Conservation (phyloP, 92 coral and sea anemone genomes). For the Epizoanthus ramosus region DNA sequence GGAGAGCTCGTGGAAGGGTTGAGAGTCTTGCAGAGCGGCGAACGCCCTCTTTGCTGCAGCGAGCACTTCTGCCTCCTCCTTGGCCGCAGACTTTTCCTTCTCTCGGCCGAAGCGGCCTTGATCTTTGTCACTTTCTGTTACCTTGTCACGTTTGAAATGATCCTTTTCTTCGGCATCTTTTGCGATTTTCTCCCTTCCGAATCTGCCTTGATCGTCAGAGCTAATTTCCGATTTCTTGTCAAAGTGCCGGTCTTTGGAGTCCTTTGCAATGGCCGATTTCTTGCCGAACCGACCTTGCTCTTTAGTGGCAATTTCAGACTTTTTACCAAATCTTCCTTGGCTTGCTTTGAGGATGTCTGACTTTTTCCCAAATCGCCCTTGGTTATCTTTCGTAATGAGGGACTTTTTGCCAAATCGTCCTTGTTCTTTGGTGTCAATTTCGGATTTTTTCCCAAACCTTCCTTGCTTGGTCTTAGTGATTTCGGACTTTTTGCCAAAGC, state of each 20-base stretch:
- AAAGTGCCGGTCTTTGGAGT: no score
- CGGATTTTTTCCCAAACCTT: slow-evolving; percentile 1
- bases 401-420: slow-evolving; percentile 34
- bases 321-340: slow-evolving; percentile 40
- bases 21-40: slow-evolving; percentile 5
- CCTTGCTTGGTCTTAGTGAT: slow-evolving; percentile 26
- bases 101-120: slow-evolving; percentile 38
- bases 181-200: not conserved
- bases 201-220: not conserved
- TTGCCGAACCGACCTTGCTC: slow-evolving; percentile 13
- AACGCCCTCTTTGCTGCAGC: slow-evolving; percentile 20
- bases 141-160: not conserved
- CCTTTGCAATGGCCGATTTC: not conserved
- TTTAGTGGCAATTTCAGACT: slow-evolving; percentile 9
- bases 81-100: not conserved
- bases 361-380: slow-evolving; percentile 29
- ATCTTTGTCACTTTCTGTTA: not conserved
- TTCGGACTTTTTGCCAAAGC: slow-evolving; percentile 4
- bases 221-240: slow-evolving; percentile 4
- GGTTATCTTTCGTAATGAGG: not conserved
- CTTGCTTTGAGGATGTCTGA: not conserved
- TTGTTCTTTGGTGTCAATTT: not conserved
- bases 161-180: not conserved
- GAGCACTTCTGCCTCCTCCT: not conserved
- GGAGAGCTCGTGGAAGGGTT: slow-evolving; percentile 5